phyloP scores from a whole-genome alignment of 2,888 invertebrate species.

The Macrophya annulata region DNA sequence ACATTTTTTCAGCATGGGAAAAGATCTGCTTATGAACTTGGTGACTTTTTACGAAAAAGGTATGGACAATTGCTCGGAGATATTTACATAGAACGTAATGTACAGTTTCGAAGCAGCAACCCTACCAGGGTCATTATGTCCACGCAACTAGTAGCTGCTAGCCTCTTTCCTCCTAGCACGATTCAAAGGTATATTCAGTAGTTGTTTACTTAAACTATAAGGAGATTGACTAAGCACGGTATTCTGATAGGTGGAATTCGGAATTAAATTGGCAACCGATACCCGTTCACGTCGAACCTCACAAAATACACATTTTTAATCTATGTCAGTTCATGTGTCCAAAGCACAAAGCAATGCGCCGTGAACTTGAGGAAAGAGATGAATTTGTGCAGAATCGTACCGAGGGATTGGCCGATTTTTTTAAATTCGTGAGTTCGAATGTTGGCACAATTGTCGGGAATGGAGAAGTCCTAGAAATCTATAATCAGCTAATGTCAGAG shows the following conservation, averaged over 20 bases:
- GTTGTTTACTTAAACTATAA: conserved; percentile 62
- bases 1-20: conserved; percentile 43
- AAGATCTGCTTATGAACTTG: conserved; percentile 45
- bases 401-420: conserved; percentile 26
- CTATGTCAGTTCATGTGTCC: not conserved
- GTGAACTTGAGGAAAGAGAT: conserved; percentile 2
- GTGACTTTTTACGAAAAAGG: conserved; percentile 22
- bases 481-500: conserved; percentile 38
- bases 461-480: conserved; percentile 2
- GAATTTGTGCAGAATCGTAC: not conserved
- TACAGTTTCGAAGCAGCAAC: conserved; percentile 40
- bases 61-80: conserved; percentile 41
- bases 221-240: not conserved
- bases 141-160: conserved; percentile 48
- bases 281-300: not conserved
- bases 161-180: conserved; percentile 83
- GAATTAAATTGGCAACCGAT: conserved; percentile 44
- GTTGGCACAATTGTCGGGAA: conserved; percentile 51
- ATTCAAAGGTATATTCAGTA: conserved; percentile 80
- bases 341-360: not conserved
- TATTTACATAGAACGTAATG: conserved; percentile 16
- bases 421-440: conserved; percentile 24
- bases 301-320: not conserved
- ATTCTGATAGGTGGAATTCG: conserved; percentile 46
- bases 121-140: not conserved